Evolutionary conservation across 35 echinoderm and acorn worm genomes (phyloP).

Genomic region (Heliocidaris erythrogramma): DNA sequence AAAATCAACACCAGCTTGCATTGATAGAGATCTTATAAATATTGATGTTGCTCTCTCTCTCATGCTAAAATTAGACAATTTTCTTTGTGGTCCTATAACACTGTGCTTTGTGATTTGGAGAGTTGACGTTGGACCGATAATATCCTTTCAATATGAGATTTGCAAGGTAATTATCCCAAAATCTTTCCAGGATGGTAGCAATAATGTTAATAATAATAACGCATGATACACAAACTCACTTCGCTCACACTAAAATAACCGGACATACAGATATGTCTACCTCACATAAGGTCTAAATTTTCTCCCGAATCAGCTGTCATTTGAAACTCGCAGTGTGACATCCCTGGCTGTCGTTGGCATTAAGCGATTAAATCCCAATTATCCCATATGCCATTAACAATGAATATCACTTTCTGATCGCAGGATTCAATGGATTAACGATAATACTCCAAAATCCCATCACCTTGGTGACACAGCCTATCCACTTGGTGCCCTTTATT

Average conservation of each 20-base stretch:
- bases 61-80: background rate
- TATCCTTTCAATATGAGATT: background rate
- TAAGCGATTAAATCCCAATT: background rate
- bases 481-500: background rate
- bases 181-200: no score
- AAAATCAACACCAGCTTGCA: no score
- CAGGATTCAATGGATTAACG: background rate
- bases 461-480: background rate
- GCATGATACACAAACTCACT: no score
- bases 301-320: background rate
- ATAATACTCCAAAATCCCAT: background rate
- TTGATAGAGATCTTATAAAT: no score
- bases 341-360: background rate
- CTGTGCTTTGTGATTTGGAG: background rate
- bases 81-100: no score
- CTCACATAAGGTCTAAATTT: background rate
- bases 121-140: background rate
- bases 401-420: background rate
- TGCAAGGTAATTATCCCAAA: no score
- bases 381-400: background rate
- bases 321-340: background rate
- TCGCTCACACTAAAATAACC: no score
- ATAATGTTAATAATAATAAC: no score
- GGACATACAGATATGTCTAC: background rate
- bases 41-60: no score